Evolutionary conservation across 2,797 vertebrate genomes (phyloP).

Genomic region (Catamblyrhynchus diadema): DNA sequence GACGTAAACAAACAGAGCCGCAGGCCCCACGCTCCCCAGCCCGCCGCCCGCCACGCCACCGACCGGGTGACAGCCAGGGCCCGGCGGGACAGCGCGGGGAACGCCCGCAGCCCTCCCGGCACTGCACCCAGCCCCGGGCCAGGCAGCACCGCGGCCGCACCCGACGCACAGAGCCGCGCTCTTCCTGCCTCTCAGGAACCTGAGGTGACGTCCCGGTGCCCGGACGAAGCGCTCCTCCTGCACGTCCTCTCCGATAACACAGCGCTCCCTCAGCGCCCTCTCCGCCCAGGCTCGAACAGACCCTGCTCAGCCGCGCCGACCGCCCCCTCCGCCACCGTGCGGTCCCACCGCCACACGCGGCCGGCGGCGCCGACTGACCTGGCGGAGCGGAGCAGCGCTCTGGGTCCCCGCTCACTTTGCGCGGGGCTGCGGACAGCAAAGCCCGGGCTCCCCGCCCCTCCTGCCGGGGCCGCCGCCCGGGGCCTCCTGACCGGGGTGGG

Average conservation of each 20-base stretch:
- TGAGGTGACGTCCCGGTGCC: too few relatives aligned
- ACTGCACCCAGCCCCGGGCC: background rate
- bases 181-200: background rate
- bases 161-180: background rate
- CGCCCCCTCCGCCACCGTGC: background rate
- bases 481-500: background rate
- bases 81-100: background rate
- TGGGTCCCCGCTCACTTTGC: accelerated
- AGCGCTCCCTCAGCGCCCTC: background rate
- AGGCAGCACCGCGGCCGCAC: background rate
- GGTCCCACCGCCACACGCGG: background rate
- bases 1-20: background rate
- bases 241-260: background rate
- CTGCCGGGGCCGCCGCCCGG: background rate
- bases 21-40: background rate
- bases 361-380: background rate
- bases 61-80: background rate
- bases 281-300: background rate
- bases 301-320: background rate
- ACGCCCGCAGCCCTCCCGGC: background rate
- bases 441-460: background rate
- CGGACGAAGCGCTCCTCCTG: too few relatives aligned
- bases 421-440: background rate
- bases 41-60: background rate
- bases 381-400: too few relatives aligned